phyloP scores from a whole-genome alignment of 2,113 vertebrate genomes.

The Puffinus mauretanicus region DNA sequence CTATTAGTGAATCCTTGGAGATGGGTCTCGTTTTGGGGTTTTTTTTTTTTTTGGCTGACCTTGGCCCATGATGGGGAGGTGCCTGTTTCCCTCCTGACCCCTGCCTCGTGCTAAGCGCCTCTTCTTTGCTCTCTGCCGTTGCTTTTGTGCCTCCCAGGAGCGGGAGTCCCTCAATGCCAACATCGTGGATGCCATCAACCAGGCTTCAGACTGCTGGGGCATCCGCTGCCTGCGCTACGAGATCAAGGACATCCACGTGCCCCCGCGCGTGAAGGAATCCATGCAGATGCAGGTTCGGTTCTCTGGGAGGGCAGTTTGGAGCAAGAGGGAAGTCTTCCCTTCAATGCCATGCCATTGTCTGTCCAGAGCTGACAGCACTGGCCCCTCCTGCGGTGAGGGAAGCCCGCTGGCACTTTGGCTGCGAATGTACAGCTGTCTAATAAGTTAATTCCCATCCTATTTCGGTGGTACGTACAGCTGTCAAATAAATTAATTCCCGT shows the following conservation, averaged over 20 bases:
- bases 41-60: background rate
- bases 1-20: background rate
- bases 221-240: conserved; percentile 95
- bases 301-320: background rate
- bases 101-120: background rate
- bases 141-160: conserved; percentile 74
- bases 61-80: rapidly evolving
- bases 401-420: background rate
- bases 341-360: rapidly evolving
- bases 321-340: background rate
- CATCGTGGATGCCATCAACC: conserved; percentile 95
- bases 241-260: conserved; percentile 98
- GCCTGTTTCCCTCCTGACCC: background rate
- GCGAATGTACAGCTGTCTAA: background rate
- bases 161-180: conserved; percentile 89
- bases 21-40: background rate
- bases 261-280: conserved; percentile 92
- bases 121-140: background rate
- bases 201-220: conserved; percentile 93
- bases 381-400: background rate
- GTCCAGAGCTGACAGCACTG: background rate
- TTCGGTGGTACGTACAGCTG: too few species aligned
- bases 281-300: conserved; percentile 96
- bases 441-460: background rate
- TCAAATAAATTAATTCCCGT: background rate